These are phyloP conservation scores for Siniperca undulata DNA, from an alignment of 2,797 vertebrate species.

Conservation along the genomic window DNA sequence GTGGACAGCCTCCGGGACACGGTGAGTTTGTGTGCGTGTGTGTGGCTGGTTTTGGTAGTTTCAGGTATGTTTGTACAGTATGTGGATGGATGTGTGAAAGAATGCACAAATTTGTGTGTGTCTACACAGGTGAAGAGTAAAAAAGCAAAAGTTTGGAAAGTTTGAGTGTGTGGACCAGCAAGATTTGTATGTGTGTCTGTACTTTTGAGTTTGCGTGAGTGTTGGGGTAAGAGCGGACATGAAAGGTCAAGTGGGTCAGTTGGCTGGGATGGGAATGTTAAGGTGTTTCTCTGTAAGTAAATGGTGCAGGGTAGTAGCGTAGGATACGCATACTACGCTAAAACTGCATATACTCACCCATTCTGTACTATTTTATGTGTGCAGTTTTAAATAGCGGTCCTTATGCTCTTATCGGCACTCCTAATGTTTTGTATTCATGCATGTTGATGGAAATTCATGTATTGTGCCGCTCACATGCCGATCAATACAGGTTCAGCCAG, in stretches of 20 bases:
- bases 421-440: constrained; percentile 36
- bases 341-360: not conserved
- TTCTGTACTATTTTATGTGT: constrained; percentile 4
- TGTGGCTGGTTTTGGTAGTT: not conserved
- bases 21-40: constrained; percentile 77
- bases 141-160: not conserved
- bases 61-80: not conserved
- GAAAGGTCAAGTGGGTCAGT: constrained; percentile 14
- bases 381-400: not conserved
- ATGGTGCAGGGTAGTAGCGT: not conserved
- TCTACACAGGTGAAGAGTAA: not conserved
- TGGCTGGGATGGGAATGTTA: not conserved
- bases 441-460: constrained; percentile 37
- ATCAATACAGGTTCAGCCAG: constrained; percentile 68
- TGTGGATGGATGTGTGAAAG: not conserved
- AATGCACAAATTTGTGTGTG: not conserved
- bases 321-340: not conserved
- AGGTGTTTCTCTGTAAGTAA: constrained; percentile 1
- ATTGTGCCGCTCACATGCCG: constrained; percentile 25
- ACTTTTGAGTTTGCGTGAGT: not conserved
- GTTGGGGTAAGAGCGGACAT: not conserved
- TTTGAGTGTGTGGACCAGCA: not conserved
- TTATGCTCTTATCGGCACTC: constrained; percentile 9
- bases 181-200: not conserved
- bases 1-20: constrained; percentile 93